Evolutionary conservation across 2,888 invertebrate genomes (phyloP), one percentile per base, ranked within the genome.

Genomic region (Slavum lentiscoides): DNA sequence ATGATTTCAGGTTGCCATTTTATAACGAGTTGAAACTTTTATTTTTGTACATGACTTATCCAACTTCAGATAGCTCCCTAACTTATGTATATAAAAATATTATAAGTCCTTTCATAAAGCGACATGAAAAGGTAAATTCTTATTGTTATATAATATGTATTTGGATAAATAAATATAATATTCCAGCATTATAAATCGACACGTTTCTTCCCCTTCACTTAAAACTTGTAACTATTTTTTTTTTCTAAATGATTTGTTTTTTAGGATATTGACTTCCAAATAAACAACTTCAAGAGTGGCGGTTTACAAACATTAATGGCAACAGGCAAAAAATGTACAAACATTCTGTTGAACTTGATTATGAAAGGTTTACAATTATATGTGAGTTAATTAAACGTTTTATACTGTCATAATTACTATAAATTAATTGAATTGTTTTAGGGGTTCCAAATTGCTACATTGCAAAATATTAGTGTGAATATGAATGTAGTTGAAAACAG

Each of bases 51-150:
- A 72, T 80, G 62, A 80, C 77, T 13, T 80, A 80, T 64, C 77
- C 77, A 80, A 80, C 77, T 39, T 80, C 77, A 39, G 70, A 80
- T 19, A 80, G 70, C 8, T 80, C 77, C 53, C 15, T 80, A 9
- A 80, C 77, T 64, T 70, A 70, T 64, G 77, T 80, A 3, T 80
- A 80, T 55, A 80, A 39, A 64, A 80, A 80, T 55, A 80, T 80
- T 23, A 70, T 80, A 37, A 80, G 58, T 43, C 70, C 77, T 23
- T 80, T 80, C 53, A 49, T 70, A 15, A 80, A 80, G 64, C 49
- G 53, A 23, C 62, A 80, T 23, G 77, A 80, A 80, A 80, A 80
- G 64, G 77, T 77, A 68, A 68, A 23, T 55, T 68, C 4, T 61
- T n/a, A 15, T 8, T 53, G 8, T 6, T 64, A 53, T 74, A 11